Conservation (phyloP, 2,113 vertebrate genomes). For the Aegithalos caudatus region DNA sequence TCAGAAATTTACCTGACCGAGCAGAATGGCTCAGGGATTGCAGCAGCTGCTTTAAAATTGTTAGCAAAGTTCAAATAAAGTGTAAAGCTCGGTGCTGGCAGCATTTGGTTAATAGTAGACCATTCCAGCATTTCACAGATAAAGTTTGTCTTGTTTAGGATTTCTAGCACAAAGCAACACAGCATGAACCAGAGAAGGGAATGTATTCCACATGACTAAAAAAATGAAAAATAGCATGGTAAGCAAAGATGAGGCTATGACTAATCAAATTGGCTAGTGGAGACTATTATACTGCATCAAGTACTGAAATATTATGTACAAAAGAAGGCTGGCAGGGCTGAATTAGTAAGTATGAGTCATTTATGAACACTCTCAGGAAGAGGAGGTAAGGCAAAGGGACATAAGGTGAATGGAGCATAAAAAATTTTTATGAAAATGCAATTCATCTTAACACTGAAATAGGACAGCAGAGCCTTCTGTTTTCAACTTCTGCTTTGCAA, state of each 20-base stretch:
- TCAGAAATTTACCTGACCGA: background rate
- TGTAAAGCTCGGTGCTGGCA: background rate
- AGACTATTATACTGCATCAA: background rate
- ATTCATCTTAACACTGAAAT: conserved; percentile 39
- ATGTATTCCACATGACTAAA: conserved; percentile 27
- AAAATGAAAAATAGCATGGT: background rate
- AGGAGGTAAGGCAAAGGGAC: conserved; percentile 2
- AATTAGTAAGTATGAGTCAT: conserved; percentile 11
- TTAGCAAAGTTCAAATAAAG: background rate
- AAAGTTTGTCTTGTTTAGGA: conserved; percentile 21
- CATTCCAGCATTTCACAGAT: background rate
- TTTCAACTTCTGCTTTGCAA: background rate
- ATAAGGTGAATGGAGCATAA: conserved; percentile 47
- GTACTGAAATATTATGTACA: conserved; percentile 22
- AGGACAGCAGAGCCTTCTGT: background rate
- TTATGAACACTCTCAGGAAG: conserved; percentile 28
- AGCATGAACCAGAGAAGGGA: conserved; percentile 10
- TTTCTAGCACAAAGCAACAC: conserved; percentile 21
- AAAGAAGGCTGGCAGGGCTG: conserved; percentile 15
- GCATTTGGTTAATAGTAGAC: background rate
- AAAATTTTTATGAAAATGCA: conserved; percentile 39
- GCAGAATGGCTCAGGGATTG: background rate
- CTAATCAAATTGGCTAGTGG: conserved; percentile 46
- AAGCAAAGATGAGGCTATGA: conserved; percentile 43
- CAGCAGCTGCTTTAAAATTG: background rate